Evolutionary conservation across 2,113 vertebrate genomes (phyloP), one percentile per base, ranked within the genome.

Genomic region (Ginglymostoma cirratum): DNA sequence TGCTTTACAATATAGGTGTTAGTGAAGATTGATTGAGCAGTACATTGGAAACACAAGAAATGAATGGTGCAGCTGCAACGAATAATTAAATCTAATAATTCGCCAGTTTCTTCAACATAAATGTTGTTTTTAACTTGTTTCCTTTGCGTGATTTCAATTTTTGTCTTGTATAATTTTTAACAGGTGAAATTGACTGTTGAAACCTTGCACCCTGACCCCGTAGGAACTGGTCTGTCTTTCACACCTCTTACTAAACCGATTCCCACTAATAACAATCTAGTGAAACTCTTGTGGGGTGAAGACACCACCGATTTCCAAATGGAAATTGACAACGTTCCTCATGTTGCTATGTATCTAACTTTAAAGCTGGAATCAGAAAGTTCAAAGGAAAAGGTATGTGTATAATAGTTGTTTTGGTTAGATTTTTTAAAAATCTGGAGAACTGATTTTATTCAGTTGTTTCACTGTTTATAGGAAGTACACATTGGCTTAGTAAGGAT

Each of bases 161-260:
- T 76, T 27, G 14, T 76, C 52, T 94, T 70, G 21, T 45, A 24
- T 95, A 30, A 61, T 67, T 95, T 38, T 45, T 8, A 70, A 61
- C 96, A 99, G 99, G 98, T 99, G 96, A 99, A 98, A 97, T 97
- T 99, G 96, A 99, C 99, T 55, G 97, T 99, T 97, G 98, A 99
- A 97, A 99, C 98, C 0, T 97, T 97, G 0, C 78, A 97, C 34
- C 97, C 97, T 95, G 96, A 96, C 96, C 95, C 96, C 86, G 97
- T 97, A 90, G 97, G 96, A 96, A 90, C 97, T 3, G 52, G 96
- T 19, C 93, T 96, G 0, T 66, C 87, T 0, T 48, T 34, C 67
- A 97, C 96, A 66, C 97, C 96, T 7, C 97, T 65, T 95, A 95
- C 0, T 96, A 98, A 97, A 96, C 96, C 96, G 38, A 85, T 96